These are phyloP conservation scores for Galleria mellonella DNA, from an alignment of 1,140 invertebrate species.

Conservation along the genomic window DNA sequence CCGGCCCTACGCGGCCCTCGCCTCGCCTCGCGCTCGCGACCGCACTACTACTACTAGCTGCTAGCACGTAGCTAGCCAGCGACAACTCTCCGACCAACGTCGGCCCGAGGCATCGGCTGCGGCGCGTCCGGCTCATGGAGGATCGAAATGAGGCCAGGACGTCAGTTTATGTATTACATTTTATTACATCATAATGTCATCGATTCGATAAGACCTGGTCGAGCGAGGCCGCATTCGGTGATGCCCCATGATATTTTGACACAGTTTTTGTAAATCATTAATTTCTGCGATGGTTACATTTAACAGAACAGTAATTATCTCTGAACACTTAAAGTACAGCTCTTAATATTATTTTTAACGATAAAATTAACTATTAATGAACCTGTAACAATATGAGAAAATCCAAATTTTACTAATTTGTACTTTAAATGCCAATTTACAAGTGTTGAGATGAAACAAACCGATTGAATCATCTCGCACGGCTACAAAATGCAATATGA, in stretches of 20 bases:
- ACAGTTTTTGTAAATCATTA: conserved; percentile 29
- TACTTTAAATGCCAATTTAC: conserved; percentile 75
- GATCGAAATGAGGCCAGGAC: conserved; percentile 26
- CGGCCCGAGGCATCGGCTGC: conserved; percentile 25
- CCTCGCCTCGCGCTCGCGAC: too few relatives aligned
- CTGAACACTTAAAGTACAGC: conserved; percentile 74
- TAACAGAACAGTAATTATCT: conserved; percentile 62
- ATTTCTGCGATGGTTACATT: conserved; percentile 53
- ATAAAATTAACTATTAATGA: conserved; percentile 71
- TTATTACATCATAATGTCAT: neutral
- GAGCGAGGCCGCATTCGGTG: conserved; percentile 24
- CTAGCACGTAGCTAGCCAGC: too few relatives aligned
- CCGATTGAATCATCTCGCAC: conserved; percentile 61
- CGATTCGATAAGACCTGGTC: neutral
- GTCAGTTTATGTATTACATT: neutral
- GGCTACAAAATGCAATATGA: conserved; percentile 57
- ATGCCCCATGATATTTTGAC: conserved; percentile 37
- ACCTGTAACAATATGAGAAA: conserved; percentile 73
- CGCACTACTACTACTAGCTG: too few relatives aligned
- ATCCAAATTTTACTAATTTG: conserved; percentile 74
- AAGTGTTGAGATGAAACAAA: conserved; percentile 67
- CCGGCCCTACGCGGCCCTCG: too few relatives aligned
- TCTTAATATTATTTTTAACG: conserved; percentile 70
- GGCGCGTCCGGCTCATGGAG: conserved; percentile 33
- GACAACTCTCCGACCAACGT: too few relatives aligned